These are phyloP conservation scores for Spodoptera littoralis DNA, from an alignment of 2,888 invertebrate genomes.

Conservation along the genomic window DNA sequence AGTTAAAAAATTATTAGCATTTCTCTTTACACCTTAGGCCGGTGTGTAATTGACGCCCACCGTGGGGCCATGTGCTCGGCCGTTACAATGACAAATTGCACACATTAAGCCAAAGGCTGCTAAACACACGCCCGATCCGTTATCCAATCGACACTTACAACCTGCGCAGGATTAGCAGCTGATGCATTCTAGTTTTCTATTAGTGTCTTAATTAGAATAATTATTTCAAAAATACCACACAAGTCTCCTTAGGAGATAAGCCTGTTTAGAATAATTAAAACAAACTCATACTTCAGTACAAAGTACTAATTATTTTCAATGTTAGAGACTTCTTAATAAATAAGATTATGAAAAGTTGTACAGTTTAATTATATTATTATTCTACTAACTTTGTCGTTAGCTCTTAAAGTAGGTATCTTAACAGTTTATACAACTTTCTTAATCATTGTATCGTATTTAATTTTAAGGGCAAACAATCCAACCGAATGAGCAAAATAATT, in stretches of 20 bases:
- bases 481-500: too few relatives aligned
- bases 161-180: slow-evolving; percentile 37
- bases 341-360: slow-evolving; percentile 11
- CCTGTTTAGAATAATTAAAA: not conserved
- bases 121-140: slow-evolving; percentile 1
- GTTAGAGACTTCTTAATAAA: slow-evolving; percentile 10
- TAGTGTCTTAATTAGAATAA: slow-evolving; percentile 15
- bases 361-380: slow-evolving; percentile 9
- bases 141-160: slow-evolving; percentile 18
- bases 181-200: slow-evolving; percentile 28
- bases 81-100: slow-evolving; percentile 4
- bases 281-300: too few relatives aligned
- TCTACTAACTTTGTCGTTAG: slow-evolving; percentile 8
- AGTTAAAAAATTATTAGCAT: not conserved
- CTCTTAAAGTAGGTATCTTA: slow-evolving; percentile 2
- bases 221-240: slow-evolving; percentile 1
- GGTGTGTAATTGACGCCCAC: slow-evolving; percentile 5
- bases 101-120: slow-evolving; percentile 7
- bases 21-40: not conserved
- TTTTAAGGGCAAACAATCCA: not conserved
- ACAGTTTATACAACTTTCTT: slow-evolving; percentile 4
- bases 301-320: slow-evolving; percentile 8
- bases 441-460: not conserved
- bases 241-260: slow-evolving; percentile 6
- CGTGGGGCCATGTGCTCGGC: not conserved